These are phyloP conservation scores for Megaceryle alcyon DNA, from an alignment of 2,797 vertebrate species.

Conservation along the genomic window DNA sequence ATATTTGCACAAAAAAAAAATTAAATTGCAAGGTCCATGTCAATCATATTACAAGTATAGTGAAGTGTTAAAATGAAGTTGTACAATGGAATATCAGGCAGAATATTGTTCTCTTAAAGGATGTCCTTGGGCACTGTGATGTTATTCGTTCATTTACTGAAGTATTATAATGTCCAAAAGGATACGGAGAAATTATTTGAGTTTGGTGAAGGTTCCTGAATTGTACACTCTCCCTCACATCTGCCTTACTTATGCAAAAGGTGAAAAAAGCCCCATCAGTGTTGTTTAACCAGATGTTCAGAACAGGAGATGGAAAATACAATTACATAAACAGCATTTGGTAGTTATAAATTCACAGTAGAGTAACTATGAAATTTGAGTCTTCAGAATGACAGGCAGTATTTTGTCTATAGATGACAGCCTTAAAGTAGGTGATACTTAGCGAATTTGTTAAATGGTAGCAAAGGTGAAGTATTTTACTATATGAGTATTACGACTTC, in stretches of 20 bases:
- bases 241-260: neutral
- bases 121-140: neutral
- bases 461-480: constrained; percentile 17
- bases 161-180: neutral
- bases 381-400: neutral
- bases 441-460: constrained; percentile 5
- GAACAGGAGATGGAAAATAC: constrained; percentile 17
- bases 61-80: neutral
- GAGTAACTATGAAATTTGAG: neutral
- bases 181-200: neutral
- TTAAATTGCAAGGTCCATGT: neutral
- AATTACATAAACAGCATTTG: constrained; percentile 24
- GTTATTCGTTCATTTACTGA: neutral
- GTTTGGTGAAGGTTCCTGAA: neutral
- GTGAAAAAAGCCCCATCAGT: neutral
- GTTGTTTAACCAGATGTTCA: neutral
- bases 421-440: constrained; percentile 2
- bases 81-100: neutral
- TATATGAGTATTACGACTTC: neutral
- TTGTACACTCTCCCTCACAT: neutral
- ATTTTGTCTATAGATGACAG: constrained; percentile 10
- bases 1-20: neutral
- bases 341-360: constrained; percentile 29
- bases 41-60: neutral
- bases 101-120: neutral